Evolutionary conservation across 2,113 vertebrate species (phyloP).

Genomic region (Nesogale talazaci): DNA sequence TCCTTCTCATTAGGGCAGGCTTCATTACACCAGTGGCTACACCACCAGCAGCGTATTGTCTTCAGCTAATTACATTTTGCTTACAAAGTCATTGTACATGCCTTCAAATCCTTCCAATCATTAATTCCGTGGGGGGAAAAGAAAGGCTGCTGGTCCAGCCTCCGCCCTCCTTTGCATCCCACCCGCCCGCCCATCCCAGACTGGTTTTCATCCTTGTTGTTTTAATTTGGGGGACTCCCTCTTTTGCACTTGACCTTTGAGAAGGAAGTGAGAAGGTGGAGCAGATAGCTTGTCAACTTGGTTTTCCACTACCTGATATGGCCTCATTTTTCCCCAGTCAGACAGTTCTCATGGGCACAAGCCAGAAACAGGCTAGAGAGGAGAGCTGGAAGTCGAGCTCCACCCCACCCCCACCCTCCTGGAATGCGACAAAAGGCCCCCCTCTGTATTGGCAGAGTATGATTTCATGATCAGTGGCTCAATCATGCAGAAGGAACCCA

Average conservation of each 20-base stretch:
- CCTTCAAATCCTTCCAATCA: slow-evolving; percentile 73
- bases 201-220: neutral
- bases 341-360: neutral
- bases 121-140: neutral
- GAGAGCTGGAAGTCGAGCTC: neutral
- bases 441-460: slow-evolving; percentile 20
- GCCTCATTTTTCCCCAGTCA: neutral
- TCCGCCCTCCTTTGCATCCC: neutral
- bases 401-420: neutral
- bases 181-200: neutral
- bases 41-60: slow-evolving; percentile 74
- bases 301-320: neutral
- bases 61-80: slow-evolving; percentile 83
- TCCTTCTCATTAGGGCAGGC: slow-evolving; percentile 78
- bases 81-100: slow-evolving; percentile 69
- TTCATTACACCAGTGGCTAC: slow-evolving; percentile 78
- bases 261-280: neutral
- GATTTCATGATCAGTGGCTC: slow-evolving; percentile 24
- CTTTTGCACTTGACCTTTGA: neutral
- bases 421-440: neutral
- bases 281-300: neutral
- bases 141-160: neutral
- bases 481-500: neutral
- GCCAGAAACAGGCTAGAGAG: neutral
- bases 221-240: slow-evolving; percentile 26